Percentiles rank a stretch among this genome's conserved stretches.
These are phyloP conservation scores for Etheostoma perlongum DNA, from an alignment of 2,797 vertebrate genomes.

Conservation along the genomic window DNA sequence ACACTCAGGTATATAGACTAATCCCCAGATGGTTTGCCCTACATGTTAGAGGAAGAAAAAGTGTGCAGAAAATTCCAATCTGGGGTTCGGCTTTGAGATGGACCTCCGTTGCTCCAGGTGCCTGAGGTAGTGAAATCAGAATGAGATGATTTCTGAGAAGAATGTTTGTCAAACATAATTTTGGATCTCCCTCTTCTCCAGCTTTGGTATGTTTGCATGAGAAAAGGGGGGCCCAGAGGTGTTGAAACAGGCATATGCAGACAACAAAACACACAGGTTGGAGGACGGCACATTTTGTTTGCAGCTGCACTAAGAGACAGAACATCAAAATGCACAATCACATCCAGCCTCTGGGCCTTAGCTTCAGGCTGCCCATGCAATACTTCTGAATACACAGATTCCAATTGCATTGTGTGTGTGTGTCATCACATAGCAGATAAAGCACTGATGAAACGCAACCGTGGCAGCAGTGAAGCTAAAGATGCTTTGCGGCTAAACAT, in stretches of 20 bases:
- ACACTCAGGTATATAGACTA: constrained; percentile 44
- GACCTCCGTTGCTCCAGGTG: constrained; percentile 47
- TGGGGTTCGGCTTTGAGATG: constrained; percentile 50
- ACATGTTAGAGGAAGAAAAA: constrained; percentile 45
- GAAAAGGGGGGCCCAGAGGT: not conserved
- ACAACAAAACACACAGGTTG: constrained; percentile 11
- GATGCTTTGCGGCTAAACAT: constrained; percentile 13
- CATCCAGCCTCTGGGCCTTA: constrained; percentile 58
- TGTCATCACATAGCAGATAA: constrained; percentile 40
- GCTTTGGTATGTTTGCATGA: constrained; percentile 34
- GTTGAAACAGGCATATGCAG: constrained; percentile 6
- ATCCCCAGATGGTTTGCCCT: constrained; percentile 62
- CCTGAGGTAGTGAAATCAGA: constrained; percentile 63
- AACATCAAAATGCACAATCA: constrained; percentile 67
- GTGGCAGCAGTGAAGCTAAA: constrained; percentile 16
- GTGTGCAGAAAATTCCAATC: constrained; percentile 64
- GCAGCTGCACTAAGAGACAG: constrained; percentile 33
- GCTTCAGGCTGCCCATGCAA: constrained; percentile 64
- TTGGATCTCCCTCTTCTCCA: constrained; percentile 43
- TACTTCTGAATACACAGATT: constrained; percentile 56
- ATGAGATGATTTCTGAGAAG: constrained; percentile 55
- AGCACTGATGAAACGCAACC: constrained; percentile 32
- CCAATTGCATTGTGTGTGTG: constrained; percentile 39
- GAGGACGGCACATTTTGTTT: constrained; percentile 5
- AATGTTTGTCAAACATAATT: constrained; percentile 71